Evolutionary conservation across 2,797 vertebrate genomes (phyloP), one percentile per base, ranked within the genome.

Genomic region (Apogon hyalosoma): DNA sequence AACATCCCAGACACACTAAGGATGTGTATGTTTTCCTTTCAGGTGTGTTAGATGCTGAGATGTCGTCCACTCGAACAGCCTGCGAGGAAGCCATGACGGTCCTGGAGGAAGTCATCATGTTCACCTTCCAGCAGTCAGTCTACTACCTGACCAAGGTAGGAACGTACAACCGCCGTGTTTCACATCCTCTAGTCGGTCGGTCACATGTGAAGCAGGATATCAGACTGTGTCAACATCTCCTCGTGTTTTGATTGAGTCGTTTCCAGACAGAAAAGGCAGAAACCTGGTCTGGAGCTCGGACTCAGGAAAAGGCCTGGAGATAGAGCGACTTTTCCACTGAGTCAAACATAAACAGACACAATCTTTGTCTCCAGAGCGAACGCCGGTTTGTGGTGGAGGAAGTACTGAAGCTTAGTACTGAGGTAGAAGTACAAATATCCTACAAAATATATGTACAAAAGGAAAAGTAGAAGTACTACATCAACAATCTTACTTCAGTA

Each of bases 81-180:
- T 93, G 94, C 24, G 94, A 95, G 71, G 93, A 95, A 75, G 94
- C 94, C 84, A 94, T 94, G 93, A 94, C 94, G 0, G 94, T 95
- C 54, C 77, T 95, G 76, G 94, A 95, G 83, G 94, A 95, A 75
- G 93, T 95, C 86, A 94, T 95, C 87, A 95, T 95, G 94, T 95
- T 95, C 74, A 94, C 93, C 79, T 95, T 95, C 83, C 94, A 95
- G 84, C 94, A 95, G 91, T 92, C 92, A 0, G 94, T 95, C 79
- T 95, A 95, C 86, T 95, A 95, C 73, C 90, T 95, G 45, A 95
- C 94, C 41, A 95, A 94, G 92, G 94, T 95, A 61, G 49, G 88
- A 53, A n/a, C 11, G 21, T 57, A 50, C 54, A 49, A 55, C 68
- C 24, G 46, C n/a, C 57, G 0, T 13, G 24, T 67, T 62, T 46